These are phyloP conservation scores for Epicampocera succincta DNA, from an alignment of 2,888 invertebrate species.

Conservation along the genomic window DNA sequence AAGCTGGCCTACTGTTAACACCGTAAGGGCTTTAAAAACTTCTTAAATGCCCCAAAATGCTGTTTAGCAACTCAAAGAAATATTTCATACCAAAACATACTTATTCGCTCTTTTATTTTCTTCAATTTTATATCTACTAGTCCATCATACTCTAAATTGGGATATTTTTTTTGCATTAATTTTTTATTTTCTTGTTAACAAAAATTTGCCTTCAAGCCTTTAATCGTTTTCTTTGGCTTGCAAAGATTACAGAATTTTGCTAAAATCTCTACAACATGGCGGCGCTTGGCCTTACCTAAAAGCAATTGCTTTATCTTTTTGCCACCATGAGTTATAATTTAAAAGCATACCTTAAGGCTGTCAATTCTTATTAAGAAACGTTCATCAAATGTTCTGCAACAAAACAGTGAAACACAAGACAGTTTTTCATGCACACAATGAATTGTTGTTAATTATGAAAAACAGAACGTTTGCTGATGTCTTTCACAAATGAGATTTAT, in stretches of 20 bases:
- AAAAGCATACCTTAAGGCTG: slow-evolving; percentile 47
- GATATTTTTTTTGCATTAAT: neutral
- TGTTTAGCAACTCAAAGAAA: too few species aligned
- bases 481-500: slow-evolving; percentile 32
- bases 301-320: neutral
- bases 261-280: neutral
- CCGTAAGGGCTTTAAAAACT: too few species aligned
- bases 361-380: slow-evolving; percentile 46
- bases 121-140: too few species aligned
- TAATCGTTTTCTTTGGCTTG: neutral
- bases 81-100: too few species aligned
- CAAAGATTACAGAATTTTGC: neutral
- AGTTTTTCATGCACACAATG: slow-evolving; percentile 11
- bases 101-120: too few species aligned
- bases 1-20: too few species aligned
- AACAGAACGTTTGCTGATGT: neutral
- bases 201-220: slow-evolving; percentile 8
- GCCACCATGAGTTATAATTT: slow-evolving; percentile 14
- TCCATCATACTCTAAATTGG: too few species aligned
- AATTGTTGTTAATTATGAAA: slow-evolving; percentile 37
- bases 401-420: slow-evolving; percentile 4
- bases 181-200: neutral
- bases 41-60: too few species aligned
- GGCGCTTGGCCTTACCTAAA: slow-evolving; percentile 1
- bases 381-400: slow-evolving; percentile 38